Conservation (phyloP, 2,888 invertebrate species). For the Pasiphila rectangulata region DNA sequence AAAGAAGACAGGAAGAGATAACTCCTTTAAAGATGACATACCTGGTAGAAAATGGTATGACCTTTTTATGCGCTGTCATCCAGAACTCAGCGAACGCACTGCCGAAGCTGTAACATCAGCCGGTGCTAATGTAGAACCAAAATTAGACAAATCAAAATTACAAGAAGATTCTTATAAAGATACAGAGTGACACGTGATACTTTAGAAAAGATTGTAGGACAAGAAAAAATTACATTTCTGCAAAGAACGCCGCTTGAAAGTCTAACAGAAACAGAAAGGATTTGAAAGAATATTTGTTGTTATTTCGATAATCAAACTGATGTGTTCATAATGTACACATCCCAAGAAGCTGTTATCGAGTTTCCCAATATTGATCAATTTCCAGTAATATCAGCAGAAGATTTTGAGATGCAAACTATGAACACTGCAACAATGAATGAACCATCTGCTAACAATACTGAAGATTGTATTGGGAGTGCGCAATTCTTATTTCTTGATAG, state of each 20-base stretch:
- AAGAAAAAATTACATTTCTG: slow-evolving; percentile 20
- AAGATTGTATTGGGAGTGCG: no score
- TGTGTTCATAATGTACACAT: not conserved
- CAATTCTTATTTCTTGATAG: slow-evolving; percentile 16
- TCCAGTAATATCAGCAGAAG: slow-evolving; percentile 23
- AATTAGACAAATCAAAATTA: slow-evolving; percentile 17
- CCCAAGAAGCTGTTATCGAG: not conserved
- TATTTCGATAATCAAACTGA: slow-evolving; percentile 18
- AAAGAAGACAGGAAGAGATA: no score
- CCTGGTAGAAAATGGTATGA: no score
- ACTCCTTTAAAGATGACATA: no score
- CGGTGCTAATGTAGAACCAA: no score
- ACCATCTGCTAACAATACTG: not conserved
- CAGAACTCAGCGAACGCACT: no score
- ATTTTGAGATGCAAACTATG: slow-evolving; percentile 18
- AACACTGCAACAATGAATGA: slow-evolving; percentile 5
- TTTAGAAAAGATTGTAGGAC: slow-evolving; percentile 17
- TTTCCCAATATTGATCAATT: slow-evolving; percentile 18
- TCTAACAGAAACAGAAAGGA: slow-evolving; percentile 23
- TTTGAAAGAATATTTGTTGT: slow-evolving; percentile 14
- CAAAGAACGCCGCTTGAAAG: slow-evolving; percentile 17
- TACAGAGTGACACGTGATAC: slow-evolving; percentile 19
- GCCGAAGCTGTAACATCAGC: no score
- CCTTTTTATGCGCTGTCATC: no score
- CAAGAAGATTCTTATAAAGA: slow-evolving; percentile 21